Conservation (phyloP, 2,113 vertebrate genomes). For the Scartelaos histophorus region DNA sequence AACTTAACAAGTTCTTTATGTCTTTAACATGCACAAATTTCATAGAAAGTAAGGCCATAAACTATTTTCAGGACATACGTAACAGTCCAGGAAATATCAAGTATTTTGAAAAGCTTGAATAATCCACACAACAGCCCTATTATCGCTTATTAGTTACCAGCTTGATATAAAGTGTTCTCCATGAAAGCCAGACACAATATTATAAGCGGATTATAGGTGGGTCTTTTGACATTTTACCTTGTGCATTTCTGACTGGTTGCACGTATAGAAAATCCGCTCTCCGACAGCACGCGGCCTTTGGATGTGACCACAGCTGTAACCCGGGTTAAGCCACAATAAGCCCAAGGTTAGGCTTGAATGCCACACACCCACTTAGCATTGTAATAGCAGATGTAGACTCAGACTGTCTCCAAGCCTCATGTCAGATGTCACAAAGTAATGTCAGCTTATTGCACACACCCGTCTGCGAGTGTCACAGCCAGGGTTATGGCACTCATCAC, state of each 20-base stretch:
- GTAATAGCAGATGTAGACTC: background rate
- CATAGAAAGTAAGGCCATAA: background rate
- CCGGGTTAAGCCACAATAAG: slow-evolving; percentile 6
- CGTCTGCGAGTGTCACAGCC: slow-evolving; percentile 3
- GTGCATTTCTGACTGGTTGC: slow-evolving; percentile 8
- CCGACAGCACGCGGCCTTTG: background rate
- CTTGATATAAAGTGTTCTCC: background rate
- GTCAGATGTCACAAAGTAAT: slow-evolving; percentile 3
- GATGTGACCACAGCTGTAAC: slow-evolving; percentile 4
- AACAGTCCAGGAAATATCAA: no score
- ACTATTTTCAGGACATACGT: no score
- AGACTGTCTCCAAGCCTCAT: background rate
- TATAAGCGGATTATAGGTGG: background rate
- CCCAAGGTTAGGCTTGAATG: background rate
- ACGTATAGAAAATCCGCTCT: background rate
- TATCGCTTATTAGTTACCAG: background rate
- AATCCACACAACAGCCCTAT: background rate
- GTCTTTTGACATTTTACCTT: slow-evolving; percentile 13
- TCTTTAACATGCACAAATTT: background rate
- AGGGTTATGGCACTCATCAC: background rate
- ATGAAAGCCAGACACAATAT: background rate
- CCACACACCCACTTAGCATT: background rate
- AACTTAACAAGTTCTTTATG: background rate
- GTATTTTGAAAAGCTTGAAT: background rate
- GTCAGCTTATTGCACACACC: slow-evolving; percentile 4